These are phyloP conservation scores for Pedionomus torquatus DNA, from an alignment of 2,113 vertebrate species.

Conservation along the genomic window DNA sequence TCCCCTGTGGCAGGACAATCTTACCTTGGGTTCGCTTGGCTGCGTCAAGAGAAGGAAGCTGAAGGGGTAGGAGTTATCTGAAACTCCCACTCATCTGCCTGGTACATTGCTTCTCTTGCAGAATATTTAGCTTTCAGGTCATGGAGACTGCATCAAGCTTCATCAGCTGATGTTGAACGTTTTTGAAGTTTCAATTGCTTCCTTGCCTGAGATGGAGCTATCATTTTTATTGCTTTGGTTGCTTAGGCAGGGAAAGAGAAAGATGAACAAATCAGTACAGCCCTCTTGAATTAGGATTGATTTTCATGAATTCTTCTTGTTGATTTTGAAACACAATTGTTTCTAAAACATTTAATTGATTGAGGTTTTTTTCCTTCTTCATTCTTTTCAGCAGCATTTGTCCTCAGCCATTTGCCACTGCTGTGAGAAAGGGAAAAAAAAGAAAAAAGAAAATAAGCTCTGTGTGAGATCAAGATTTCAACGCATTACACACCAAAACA, in stretches of 20 bases:
- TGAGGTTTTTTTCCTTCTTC: not conserved
- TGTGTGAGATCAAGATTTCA: conserved; percentile 67
- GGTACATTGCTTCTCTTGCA: conserved; percentile 59
- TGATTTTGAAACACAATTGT: conserved; percentile 57
- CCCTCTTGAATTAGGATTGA: conserved; percentile 52
- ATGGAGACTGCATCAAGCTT: conserved; percentile 46
- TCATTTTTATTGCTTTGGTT: conserved; percentile 58
- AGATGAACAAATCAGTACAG: conserved; percentile 38
- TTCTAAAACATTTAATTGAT: conserved; percentile 56
- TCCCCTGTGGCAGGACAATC: not conserved
- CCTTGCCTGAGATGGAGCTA: conserved; percentile 38
- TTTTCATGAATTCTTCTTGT: conserved; percentile 48
- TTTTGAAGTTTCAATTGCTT: conserved; percentile 61
- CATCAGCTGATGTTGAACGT: conserved; percentile 28
- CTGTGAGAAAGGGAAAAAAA: not conserved
- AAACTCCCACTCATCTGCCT: conserved; percentile 29
- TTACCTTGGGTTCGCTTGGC: not conserved
- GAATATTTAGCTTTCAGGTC: conserved; percentile 59
- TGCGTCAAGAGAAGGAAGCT: not conserved
- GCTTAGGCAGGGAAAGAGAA: conserved; percentile 29
- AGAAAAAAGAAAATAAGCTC: conserved; percentile 41
- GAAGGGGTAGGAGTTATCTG: conserved; percentile 33
- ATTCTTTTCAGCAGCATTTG: conserved; percentile 40
- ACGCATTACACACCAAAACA: conserved; percentile 61
- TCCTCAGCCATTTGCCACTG: conserved; percentile 48